Evolutionary conservation across 2,797 vertebrate species (phyloP).

Genomic region (Sebastes oblongus): DNA sequence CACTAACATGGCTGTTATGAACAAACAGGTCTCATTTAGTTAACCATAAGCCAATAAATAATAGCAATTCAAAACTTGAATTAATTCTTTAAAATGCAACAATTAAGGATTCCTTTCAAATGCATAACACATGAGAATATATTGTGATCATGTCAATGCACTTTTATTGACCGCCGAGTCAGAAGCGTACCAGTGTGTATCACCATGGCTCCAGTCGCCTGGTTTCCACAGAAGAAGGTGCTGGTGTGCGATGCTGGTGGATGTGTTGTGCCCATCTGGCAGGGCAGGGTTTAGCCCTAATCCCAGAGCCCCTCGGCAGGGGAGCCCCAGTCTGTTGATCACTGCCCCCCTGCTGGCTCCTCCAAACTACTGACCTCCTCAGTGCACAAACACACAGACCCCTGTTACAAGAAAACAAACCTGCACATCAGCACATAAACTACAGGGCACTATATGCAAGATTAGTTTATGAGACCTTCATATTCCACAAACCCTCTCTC

Average conservation of each 20-base stretch:
- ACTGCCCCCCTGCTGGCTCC: slow-evolving; percentile 86
- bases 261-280: slow-evolving; percentile 90
- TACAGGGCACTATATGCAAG: neutral
- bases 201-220: slow-evolving; percentile 10
- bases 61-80: neutral
- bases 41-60: neutral
- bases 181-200: slow-evolving; percentile 3
- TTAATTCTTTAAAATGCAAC: neutral
- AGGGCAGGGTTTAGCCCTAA: slow-evolving; percentile 94
- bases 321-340: slow-evolving; percentile 93
- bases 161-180: slow-evolving; percentile 20
- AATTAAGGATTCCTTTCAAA: neutral
- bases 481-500: slow-evolving; percentile 20
- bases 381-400: slow-evolving; percentile 44
- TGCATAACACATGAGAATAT: neutral
- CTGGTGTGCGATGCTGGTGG: slow-evolving; percentile 57
- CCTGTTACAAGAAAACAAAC: slow-evolving; percentile 46
- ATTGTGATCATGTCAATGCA: neutral
- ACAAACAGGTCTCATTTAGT: neutral
- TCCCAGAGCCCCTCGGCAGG: slow-evolving; percentile 93
- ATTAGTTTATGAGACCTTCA: slow-evolving; percentile 5
- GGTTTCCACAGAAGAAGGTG: slow-evolving; percentile 32
- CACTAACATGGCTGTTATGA: neutral
- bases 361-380: slow-evolving; percentile 65
- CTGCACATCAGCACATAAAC: slow-evolving; percentile 33